Evolutionary conservation across 2,888 invertebrate species (phyloP).

Genomic region (Griposia aprilina): DNA sequence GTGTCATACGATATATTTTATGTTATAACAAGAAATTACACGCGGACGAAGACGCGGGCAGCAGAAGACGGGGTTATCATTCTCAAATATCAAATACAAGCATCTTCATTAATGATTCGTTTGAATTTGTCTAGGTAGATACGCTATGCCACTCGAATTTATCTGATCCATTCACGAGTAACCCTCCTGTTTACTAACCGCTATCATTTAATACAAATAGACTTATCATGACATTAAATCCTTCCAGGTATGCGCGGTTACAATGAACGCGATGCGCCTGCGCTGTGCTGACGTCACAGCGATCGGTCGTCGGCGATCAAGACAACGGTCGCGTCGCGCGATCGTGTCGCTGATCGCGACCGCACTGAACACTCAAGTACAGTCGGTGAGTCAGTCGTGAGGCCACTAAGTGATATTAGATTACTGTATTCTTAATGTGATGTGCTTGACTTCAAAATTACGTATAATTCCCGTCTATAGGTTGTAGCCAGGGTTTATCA

Average conservation of each 20-base stretch:
- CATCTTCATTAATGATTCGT: no score
- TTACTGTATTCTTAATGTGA: constrained; percentile 39
- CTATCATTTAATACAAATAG: constrained; percentile 37
- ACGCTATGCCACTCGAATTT: neutral
- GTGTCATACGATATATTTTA: no score
- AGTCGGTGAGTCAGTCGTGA: constrained; percentile 71
- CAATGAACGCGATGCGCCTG: constrained; percentile 77
- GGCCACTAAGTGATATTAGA: constrained; percentile 68
- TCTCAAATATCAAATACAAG: no score
- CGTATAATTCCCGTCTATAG: constrained; percentile 21
- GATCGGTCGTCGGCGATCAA: constrained; percentile 60
- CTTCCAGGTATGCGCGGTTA: constrained; percentile 88
- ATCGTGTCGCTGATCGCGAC: constrained; percentile 57
- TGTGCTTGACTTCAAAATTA: constrained; percentile 28
- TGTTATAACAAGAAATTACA: neutral
- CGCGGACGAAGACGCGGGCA: neutral
- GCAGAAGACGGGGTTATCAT: no score
- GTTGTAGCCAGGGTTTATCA: constrained; percentile 41
- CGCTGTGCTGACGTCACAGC: constrained; percentile 74
- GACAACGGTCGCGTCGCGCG: constrained; percentile 49
- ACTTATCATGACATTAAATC: constrained; percentile 29
- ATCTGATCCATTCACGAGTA: neutral
- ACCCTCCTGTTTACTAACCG: constrained; percentile 11
- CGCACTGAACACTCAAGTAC: constrained; percentile 65
- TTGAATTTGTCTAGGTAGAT: neutral